Evolutionary conservation across 2,113 vertebrate species (phyloP), one percentile per base, ranked within the genome.

Genomic region (Amphiprion percula): DNA sequence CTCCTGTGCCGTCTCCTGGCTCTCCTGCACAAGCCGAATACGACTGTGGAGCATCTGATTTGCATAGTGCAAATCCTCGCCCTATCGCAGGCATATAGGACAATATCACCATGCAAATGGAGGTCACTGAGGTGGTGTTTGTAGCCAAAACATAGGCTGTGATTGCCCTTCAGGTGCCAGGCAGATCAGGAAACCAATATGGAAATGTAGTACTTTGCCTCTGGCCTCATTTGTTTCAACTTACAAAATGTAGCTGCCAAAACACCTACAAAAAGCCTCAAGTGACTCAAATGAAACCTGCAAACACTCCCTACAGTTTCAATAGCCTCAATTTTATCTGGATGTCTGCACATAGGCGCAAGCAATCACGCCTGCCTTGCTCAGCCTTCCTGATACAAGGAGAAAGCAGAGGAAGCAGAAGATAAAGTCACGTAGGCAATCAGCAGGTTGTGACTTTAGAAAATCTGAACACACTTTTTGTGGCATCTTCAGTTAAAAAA

Each of bases 131-230:
- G 67, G 39, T 60, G 70, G 79, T 53, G 80, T 89, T 85, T 86
- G 86, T 70, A 85, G 74, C 84, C 85, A 86, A 85, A 88, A 79
- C 83, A 72, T 58, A 61, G 55, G 82, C 80, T 59, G 70, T 14
- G 67, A 84, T 59, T 77, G 66, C 33, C 74, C 77, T 82, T 69
- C 78, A 79, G 71, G 76, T 62, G 59, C 21, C 26, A 5, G 59
- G 77, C 21, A 63, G 52, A 72, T 70, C 83, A 87, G 90, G 88
- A 91, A 90, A 82, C 80, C 91, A 88, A 90, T 80, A 93, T 91
- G 90, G 76, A 93, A 93, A 93, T 90, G 68, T 5, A 2, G 2
- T 41, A 4, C 58, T 91, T 90, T 91, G 82, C 85, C 80, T 89
- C 30, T 2, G 24, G 77, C 70, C 79, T 84, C 30, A 86, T 92